phyloP scores from a whole-genome alignment of 2,888 invertebrate genomes.

The Catocala fraxini region DNA sequence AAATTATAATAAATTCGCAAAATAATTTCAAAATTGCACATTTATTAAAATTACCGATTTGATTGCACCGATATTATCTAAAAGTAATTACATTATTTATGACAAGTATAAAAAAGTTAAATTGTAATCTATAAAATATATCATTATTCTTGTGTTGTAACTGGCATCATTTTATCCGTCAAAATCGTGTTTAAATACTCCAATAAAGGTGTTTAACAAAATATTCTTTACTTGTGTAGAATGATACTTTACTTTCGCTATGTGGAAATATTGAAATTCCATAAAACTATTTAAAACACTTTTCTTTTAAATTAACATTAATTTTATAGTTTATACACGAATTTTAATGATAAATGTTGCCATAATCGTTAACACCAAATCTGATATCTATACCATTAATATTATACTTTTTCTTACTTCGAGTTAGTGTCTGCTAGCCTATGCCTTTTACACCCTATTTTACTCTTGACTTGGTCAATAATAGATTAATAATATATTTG shows the following conservation, averaged over 20 bases:
- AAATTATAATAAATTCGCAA: neutral
- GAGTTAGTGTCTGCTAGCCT: constrained; percentile 77
- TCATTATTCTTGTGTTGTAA: constrained; percentile 2
- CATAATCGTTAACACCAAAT: constrained; percentile 21
- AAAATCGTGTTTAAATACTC: constrained; percentile 1
- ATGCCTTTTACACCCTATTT: constrained; percentile 62
- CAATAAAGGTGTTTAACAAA: neutral
- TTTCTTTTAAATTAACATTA: too few species aligned
- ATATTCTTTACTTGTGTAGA: too few species aligned
- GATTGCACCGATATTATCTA: constrained; percentile 1
- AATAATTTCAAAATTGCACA: neutral
- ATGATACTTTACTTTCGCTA: too few species aligned
- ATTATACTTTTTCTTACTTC: constrained; percentile 24
- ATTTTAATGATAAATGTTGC: constrained; percentile 7
- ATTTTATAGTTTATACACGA: too few species aligned
- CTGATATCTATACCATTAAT: constrained; percentile 8
- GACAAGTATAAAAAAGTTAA: too few species aligned
- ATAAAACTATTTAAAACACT: too few species aligned
- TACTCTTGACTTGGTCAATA: constrained; percentile 74
- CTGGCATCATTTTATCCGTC: constrained; percentile 12
- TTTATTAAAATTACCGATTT: neutral
- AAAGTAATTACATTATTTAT: neutral
- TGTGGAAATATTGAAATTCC: too few species aligned
- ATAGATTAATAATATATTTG: constrained; percentile 56
- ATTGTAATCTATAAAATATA: too few species aligned